Evolutionary conservation across 1,140 invertebrate genomes (phyloP), one percentile per base, ranked within the genome.

Genomic region (Saccostrea echinata): DNA sequence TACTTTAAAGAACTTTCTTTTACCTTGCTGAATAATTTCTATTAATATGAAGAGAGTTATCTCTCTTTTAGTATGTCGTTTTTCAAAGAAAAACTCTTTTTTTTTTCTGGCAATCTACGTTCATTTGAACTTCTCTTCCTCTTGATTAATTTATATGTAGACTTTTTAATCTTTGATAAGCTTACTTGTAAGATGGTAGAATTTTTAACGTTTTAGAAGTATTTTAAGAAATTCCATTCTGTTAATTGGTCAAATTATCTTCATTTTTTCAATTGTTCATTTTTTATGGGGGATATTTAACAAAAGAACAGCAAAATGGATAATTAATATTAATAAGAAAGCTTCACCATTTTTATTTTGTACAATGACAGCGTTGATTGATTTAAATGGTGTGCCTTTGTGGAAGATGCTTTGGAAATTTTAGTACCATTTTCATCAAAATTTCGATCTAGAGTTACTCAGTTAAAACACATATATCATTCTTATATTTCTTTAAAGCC

Each of bases 381-480:
- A 83, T 83, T 83, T 83, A 83, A 53, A 83, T 83, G n/a, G 35
- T 53, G 24, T 52, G 35, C 21, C n/a, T 83, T 83, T 83, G 81
- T 83, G 35, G 8, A 53, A 27, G 30, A 1, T 9, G 81, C 81
- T 83, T 83, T 83, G 18, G 81, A 24, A 83, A 51, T 83, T 83
- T 83, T 51, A 83, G 81, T 83, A 27, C 81, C 35, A 52, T 52
- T 83, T 83, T 83, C 81, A 83, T 83, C 51, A 24, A 53, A 51
- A 83, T n/a, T 43, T 52, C 51, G 18, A 52, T 83, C 51, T 83
- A 51, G 81, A 83, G 81, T 83, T 83, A 83, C 24, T 83, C 35
- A 83, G 81, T 83, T 83, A 83, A 83, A 83, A 51, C 81, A 51
- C 51, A 83, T 83, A 83, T n/a, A 83, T 83, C 81, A 83, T 35